These are phyloP conservation scores for Kobus ellipsiprymnus DNA, from an alignment of 2,113 vertebrate species.

Conservation along the genomic window DNA sequence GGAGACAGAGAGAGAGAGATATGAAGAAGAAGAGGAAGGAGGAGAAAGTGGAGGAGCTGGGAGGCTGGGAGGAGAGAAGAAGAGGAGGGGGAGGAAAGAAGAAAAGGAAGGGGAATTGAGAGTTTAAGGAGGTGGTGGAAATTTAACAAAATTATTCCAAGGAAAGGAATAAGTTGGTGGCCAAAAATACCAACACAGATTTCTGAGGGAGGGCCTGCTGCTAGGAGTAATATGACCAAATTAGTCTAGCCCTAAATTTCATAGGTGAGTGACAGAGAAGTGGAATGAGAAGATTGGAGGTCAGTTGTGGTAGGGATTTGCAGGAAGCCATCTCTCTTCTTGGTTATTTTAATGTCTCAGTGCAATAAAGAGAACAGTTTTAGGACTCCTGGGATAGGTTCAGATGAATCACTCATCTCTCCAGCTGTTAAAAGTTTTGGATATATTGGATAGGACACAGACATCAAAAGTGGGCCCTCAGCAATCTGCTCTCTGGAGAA, in stretches of 20 bases:
- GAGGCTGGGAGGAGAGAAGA: background rate
- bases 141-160: background rate
- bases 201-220: background rate
- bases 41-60: too few species aligned
- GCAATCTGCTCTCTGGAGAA: background rate
- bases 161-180: background rate
- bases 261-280: background rate
- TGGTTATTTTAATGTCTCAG: background rate
- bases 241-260: background rate
- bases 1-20: fast-evolving
- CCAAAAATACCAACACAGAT: background rate
- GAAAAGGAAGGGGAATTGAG: background rate
- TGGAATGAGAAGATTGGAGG: background rate
- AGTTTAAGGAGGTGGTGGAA: background rate
- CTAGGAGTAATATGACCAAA: background rate
- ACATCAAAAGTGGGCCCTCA: background rate
- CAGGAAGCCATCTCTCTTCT: background rate
- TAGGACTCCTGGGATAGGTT: background rate
- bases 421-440: background rate
- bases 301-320: background rate
- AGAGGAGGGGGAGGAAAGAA: too few species aligned
- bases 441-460: background rate
- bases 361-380: background rate
- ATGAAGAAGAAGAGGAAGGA: background rate
- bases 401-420: conserved; percentile 14